Base-by-base conservation (phyloP, 2,888 invertebrate genomes). In the Xanthia togata region DNA sequence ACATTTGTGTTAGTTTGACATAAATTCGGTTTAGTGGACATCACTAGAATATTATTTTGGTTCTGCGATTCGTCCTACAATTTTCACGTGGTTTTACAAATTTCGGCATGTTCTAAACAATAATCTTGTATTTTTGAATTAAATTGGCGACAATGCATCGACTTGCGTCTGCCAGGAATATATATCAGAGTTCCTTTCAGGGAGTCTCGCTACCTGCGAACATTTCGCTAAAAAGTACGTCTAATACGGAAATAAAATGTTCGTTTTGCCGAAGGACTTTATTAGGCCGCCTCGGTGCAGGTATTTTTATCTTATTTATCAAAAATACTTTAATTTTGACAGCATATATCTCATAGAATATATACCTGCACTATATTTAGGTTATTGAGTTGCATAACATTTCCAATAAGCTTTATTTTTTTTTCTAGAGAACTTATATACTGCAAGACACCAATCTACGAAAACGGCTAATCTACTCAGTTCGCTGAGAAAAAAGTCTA, bases 351-450 rank as follows among this genome's bases (percentile, higher is more conserved):
- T 72, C 11, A n/a, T 50, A 38, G 12, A 72, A 41, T 67, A 64
- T 1, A 69, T 50, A 72, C 26, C 44, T 50, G 31, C n/a, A 70
- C 6, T 70, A 31, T 26, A 78, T 23, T 70, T 81, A 91, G 91
- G 92, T 91, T 92, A 90, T 75, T 80, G 64, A 88, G 90, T 96
- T 96, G 96, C 96, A 94, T 96, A 96, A 96, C 94, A 90, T 91
- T 59, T 60, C 64, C 14, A 70, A 50, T 73, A 59, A 70, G 76
- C 83, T 4, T 78, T n/a, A 14, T 63, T 88, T 89, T 67, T 89
- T 67, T 60, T 94, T 94, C 76, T 91, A 96, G 96, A 95, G 90
- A 93, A 92, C 81, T 69, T 92, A 53, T 88, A 93, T 79, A 82
- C 89, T 57, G 79, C 92, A 20, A 92, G 96, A 83, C 94, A 95